Percentiles rank a stretch among this genome's conserved stretches.
These are phyloP conservation scores for Emberiza fucata DNA, from an alignment of 2,113 vertebrate species.

Conservation along the genomic window DNA sequence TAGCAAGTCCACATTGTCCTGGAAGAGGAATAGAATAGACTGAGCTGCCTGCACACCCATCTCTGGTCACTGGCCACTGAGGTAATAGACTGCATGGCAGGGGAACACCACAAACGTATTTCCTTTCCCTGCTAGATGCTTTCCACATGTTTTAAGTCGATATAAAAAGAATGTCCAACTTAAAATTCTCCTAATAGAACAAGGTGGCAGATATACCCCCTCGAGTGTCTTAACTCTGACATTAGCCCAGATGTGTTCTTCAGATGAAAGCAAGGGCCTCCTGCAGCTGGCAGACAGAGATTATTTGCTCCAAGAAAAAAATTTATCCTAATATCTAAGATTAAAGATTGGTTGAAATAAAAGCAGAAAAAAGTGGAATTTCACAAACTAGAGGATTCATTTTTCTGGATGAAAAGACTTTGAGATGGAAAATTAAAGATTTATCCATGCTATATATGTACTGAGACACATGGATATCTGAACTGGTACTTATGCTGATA, in stretches of 20 bases:
- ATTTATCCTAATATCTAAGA: background rate
- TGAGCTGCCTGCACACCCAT: background rate
- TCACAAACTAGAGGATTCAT: background rate
- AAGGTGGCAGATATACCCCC: background rate
- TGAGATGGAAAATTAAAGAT: background rate
- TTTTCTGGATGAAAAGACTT: background rate
- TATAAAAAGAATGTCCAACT: background rate
- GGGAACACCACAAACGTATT: background rate
- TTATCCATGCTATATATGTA: background rate
- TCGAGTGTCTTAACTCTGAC: background rate
- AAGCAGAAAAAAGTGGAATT: background rate
- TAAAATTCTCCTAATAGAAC: background rate
- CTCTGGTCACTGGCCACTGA: background rate
- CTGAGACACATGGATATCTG: background rate
- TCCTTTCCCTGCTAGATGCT: background rate
- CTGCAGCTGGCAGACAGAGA: background rate
- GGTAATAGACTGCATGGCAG: fast-evolving
- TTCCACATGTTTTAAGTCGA: background rate
- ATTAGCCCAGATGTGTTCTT: background rate
- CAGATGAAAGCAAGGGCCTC: background rate
- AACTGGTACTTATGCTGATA: background rate
- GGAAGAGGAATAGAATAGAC: background rate
- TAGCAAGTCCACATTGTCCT: background rate
- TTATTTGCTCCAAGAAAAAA: background rate
- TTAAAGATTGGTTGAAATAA: background rate